Base-by-base conservation (phyloP, 1,140 invertebrate genomes). In the Chrysopa pallens region DNA sequence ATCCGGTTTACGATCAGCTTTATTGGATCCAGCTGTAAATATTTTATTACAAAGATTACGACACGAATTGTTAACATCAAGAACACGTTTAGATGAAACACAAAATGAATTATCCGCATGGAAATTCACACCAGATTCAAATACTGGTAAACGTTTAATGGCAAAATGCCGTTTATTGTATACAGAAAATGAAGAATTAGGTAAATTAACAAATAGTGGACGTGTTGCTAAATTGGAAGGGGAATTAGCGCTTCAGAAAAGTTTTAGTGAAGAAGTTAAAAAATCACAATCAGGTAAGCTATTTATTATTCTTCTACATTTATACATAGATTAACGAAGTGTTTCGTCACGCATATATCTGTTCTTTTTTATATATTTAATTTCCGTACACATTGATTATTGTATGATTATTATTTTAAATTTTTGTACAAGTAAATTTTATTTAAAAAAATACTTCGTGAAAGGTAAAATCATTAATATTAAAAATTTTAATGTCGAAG, bases 111-210 rank as follows among this genome's bases (percentile, higher is more conserved):
- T 97, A 17, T 87, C 84, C 46, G 93, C 93, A 1, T 98, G 93
- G 93, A 98, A 97, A 65, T 98, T 98, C 59, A 97, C 92, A 13
- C 89, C 93, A 28, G 93, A 98, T 65, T 95, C 89, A 47, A 90
- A 95, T 69, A 96, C 91, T 31, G 93, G 93, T 13, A 97, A 97
- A 67, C 78, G 92, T 47, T 67, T 98, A 44, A 97, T 98, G 92
- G 89, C 92, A 6, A 96, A 95, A 62, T 97, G 93, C 58, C 73
- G 90, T 46, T 68, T 94, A 47, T 66, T 98, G n/a, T 85, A 96
- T 58, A 90, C 95, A 48, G 94, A 98, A 64, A 98, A 98, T 66
- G 93, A 97, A 64, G 93, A 97, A 59, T 67, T 98, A 9, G 93
- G 93, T 13, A 85, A 90, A 59, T 87, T 93, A 72, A 93, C 94